These are phyloP conservation scores for Yponomeuta malinellus DNA, from an alignment of 2,888 invertebrate species.

Conservation along the genomic window DNA sequence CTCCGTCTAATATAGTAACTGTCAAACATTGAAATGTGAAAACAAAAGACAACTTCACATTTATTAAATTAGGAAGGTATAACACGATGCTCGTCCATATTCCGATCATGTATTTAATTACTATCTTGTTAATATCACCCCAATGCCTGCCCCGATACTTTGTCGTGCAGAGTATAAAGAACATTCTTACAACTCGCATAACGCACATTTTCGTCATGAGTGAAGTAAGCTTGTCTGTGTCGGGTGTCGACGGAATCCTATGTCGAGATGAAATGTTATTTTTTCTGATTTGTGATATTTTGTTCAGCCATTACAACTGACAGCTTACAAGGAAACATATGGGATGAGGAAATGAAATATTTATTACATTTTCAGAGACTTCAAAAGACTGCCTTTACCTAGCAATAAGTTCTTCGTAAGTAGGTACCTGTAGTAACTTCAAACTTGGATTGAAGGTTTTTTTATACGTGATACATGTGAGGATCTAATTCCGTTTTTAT, in stretches of 20 bases:
- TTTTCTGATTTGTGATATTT: constrained; percentile 22
- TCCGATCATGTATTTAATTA: constrained; percentile 43
- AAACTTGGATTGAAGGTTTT: background rate
- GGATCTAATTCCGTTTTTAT: no score
- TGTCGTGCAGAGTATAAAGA: constrained; percentile 25
- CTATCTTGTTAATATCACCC: constrained; percentile 32
- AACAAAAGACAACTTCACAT: no score
- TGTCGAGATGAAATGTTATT: constrained; percentile 17
- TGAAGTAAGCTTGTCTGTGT: background rate
- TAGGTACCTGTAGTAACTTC: background rate
- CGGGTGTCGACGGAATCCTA: constrained; percentile 15
- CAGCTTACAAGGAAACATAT: constrained; percentile 18
- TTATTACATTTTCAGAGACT: constrained; percentile 16
- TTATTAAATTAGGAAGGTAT: constrained; percentile 6
- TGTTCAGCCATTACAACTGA: constrained; percentile 20
- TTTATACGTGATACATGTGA: background rate
- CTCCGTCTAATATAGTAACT: background rate
- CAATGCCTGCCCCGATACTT: constrained; percentile 7
- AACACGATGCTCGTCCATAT: constrained; percentile 23
- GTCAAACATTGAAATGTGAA: no score
- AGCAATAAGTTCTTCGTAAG: constrained; percentile 8
- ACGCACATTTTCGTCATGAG: constrained; percentile 10
- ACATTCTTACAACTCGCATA: constrained; percentile 22
- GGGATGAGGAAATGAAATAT: constrained; percentile 15
- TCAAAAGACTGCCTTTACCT: constrained; percentile 14